Evolutionary conservation across 2,888 invertebrate genomes (phyloP), one percentile per base, ranked within the genome.

Genomic region (Tetheella fluctuosa): DNA sequence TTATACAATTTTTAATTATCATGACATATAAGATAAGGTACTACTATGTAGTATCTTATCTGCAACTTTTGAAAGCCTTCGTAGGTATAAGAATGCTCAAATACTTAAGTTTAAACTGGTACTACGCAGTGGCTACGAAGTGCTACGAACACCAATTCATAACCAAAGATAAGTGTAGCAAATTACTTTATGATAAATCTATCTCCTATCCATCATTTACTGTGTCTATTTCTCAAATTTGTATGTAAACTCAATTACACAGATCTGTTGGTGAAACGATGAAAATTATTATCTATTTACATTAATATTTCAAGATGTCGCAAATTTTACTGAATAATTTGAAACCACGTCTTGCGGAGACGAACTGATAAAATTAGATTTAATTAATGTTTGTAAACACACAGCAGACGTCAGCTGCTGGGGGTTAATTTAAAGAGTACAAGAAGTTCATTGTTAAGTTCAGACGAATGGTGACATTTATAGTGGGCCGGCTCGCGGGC

Each of bases 391-490:
- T 89, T 85, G 88, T 89, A 89, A 89, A 89, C 88, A 88, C 72
- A 68, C 70, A 74, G 71, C 71, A 76, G 71, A 69, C 75, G 70
- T 68, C 71, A 69, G 67, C 64, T 73, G 73, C 66, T 71, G 69
- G 77, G 81, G 83, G 76, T 83, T 82, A 80, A 84, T 80, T 81
- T 73, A 81, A 83, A 84, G 81, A 83, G 76, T 83, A 70, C 68
- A 77, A 77, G 82, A 89, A 90, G 91, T 90, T 91, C 89, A 90
- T 89, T 90, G 91, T 86, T 86, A 89, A 90, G 90, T 87, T 90
- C 89, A 89, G 71, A 65, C 73, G 81, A 76, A 79, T 81, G 80
- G 79, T 83, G 83, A 83, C 82, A 81, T 81, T 84, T 74, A 48
- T 3, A 73, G 76, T 74, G 73, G 68, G 66, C 66, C 74, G 68